Conservation (phyloP, 2,113 vertebrate genomes). For the Bostrychus sinensis region DNA sequence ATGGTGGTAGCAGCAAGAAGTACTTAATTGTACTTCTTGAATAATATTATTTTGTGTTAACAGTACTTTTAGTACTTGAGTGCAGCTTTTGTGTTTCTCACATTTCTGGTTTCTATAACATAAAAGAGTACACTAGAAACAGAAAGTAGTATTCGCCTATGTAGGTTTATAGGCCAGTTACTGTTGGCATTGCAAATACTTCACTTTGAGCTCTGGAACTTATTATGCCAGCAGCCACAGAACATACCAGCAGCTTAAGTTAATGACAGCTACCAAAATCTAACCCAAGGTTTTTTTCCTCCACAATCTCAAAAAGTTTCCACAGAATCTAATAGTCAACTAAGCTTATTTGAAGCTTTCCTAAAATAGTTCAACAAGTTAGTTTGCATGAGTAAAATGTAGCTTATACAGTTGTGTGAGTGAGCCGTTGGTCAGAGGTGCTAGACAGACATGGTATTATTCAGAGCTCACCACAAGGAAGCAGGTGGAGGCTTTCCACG, state of each 20-base stretch:
- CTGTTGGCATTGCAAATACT: background rate
- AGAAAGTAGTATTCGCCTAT: background rate
- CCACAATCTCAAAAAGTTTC: background rate
- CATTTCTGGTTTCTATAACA: background rate
- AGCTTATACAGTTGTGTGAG: conserved; percentile 13
- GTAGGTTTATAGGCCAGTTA: conserved; percentile 1
- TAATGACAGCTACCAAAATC: background rate
- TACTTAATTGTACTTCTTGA: too few relatives aligned
- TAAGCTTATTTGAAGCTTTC: background rate
- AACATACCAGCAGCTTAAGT: background rate
- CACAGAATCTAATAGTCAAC: background rate
- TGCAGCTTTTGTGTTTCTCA: background rate
- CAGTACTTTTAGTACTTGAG: too few relatives aligned
- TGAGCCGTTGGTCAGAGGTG: conserved; percentile 11
- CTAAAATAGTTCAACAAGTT: background rate
- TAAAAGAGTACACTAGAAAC: background rate
- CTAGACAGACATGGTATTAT: conserved; percentile 61
- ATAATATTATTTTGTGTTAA: too few relatives aligned
- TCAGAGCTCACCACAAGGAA: conserved; percentile 34
- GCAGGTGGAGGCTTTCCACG: conserved; percentile 62
- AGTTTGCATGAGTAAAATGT: background rate
- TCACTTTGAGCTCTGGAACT: conserved; percentile 4
- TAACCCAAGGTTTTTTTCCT: background rate
- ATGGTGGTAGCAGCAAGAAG: too few relatives aligned
- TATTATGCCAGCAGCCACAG: conserved; percentile 1